Base-by-base conservation (phyloP, 2,797 vertebrate species). In the Alexandromys oeconomus region DNA sequence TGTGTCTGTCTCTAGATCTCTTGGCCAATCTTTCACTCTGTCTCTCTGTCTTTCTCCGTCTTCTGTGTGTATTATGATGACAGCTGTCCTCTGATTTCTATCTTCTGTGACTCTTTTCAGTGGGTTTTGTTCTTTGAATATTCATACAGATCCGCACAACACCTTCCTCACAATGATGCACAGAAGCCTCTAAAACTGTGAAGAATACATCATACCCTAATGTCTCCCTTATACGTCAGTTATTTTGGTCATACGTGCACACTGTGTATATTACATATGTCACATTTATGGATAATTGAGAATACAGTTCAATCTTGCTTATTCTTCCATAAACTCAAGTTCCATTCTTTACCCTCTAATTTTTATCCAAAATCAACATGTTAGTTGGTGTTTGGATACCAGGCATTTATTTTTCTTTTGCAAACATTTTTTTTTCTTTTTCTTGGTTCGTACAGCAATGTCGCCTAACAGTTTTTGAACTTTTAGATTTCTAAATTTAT, bases 401-500 rank as follows among this genome's bases (percentile, higher is more conserved):
- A 93, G 7, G 0, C 51, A 43, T 9, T 40, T 0, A 71, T 13
- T 91, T 91, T 61, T 78, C 81, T 61, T 59, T 40, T 40, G 40
- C 40, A 40, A 40, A 40, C 40, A 40, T 40, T 40, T 13, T 91
- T 91, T 78, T 78, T 61, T 59, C 1, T 13, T 40, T 77, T 91
- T 34, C 3, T 29, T 87, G 6, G 2, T 79, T 79, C 65, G 6
- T 43, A 37, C 21, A 54, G 5, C 31, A 59, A 57, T 40, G 37
- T 81, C n/a, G 8, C 54, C 51, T 59, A 40, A 80, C n/a, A 25
- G 37, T 15, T 59, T 37, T 21, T n/a, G 34, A 14, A 81, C 15
- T 59, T n/a, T 80, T 59, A 27, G 23, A 65, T 87, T 77, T 90
- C 37, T 48, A 19, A 71, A 84, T 87, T 84, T 77, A 77, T 89